Evolutionary conservation across 1,140 invertebrate genomes (phyloP).

Genomic region (Zaprionus vittiger): DNA sequence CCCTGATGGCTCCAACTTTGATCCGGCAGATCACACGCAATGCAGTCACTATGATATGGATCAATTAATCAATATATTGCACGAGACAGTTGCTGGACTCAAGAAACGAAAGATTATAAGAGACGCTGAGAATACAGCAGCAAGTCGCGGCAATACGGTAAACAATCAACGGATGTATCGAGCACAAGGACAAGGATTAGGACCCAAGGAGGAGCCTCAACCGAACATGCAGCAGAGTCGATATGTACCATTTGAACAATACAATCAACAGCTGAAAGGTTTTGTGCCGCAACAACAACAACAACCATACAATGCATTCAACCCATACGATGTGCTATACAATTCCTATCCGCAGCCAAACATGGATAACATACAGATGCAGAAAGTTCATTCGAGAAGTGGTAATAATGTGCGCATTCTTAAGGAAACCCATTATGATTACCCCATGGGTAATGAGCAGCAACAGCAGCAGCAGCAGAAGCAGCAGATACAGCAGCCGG

Average conservation of each 20-base stretch:
- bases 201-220: no score
- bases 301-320: no score
- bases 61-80: conserved; percentile 43
- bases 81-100: conserved; percentile 41
- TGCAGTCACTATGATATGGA: conserved; percentile 24
- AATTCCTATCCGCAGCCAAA: neutral
- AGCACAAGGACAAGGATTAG: neutral
- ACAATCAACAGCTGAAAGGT: no score
- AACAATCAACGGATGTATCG: neutral
- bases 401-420: no score
- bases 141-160: neutral
- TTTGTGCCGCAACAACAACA: no score
- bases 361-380: neutral
- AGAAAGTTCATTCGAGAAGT: no score
- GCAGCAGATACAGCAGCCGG: neutral
- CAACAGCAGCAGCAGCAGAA: neutral
- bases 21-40: neutral
- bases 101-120: conserved; percentile 15
- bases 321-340: neutral
- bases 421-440: no score
- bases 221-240: no score
- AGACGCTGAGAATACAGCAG: neutral
- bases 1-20: neutral
- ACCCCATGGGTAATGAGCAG: no score
- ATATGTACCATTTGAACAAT: neutral